Evolutionary conservation across 2,888 invertebrate genomes (phyloP).

Genomic region (Epiperipatus broadwayi): DNA sequence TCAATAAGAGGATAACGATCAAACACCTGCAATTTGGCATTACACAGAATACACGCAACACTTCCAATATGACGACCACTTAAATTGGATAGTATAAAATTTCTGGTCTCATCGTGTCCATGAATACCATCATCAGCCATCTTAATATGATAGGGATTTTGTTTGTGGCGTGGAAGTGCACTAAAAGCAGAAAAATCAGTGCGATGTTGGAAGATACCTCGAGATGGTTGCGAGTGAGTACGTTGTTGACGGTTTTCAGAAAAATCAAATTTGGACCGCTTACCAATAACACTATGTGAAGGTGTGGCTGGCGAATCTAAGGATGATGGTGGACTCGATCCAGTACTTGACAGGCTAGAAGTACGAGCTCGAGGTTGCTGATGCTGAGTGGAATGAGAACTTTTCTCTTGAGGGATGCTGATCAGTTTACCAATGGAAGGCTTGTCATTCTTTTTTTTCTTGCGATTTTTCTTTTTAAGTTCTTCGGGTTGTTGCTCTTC

Average conservation of each 20-base stretch:
- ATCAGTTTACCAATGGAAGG: constrained; percentile 49
- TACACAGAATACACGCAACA: constrained; percentile 69
- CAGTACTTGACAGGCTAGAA: constrained; percentile 29
- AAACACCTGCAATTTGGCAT: constrained; percentile 70
- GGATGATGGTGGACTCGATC: constrained; percentile 28
- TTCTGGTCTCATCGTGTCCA: constrained; percentile 91
- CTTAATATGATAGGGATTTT: constrained; percentile 98
- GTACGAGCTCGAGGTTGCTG: constrained; percentile 25
- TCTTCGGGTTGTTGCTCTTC: too few species aligned
- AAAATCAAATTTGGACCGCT: too few species aligned
- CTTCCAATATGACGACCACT: constrained; percentile 56
- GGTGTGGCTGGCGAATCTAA: too few species aligned
- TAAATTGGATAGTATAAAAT: constrained; percentile 81
- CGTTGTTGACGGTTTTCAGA: too few species aligned
- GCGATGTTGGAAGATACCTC: constrained; percentile 82
- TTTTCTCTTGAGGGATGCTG: constrained; percentile 52
- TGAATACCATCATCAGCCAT: constrained; percentile 97
- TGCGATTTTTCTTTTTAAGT: constrained; percentile 43
- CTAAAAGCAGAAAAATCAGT: constrained; percentile 87
- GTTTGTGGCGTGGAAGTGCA: constrained; percentile 75
- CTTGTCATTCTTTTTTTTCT: constrained; percentile 44
- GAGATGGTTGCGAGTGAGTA: too few species aligned
- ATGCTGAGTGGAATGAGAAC: too few species aligned
- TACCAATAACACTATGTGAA: too few species aligned
- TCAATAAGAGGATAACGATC: constrained; percentile 93